Evolutionary conservation across 2,113 vertebrate genomes (phyloP), one percentile per base, ranked within the genome.

Genomic region (Puntigrus tetrazona): DNA sequence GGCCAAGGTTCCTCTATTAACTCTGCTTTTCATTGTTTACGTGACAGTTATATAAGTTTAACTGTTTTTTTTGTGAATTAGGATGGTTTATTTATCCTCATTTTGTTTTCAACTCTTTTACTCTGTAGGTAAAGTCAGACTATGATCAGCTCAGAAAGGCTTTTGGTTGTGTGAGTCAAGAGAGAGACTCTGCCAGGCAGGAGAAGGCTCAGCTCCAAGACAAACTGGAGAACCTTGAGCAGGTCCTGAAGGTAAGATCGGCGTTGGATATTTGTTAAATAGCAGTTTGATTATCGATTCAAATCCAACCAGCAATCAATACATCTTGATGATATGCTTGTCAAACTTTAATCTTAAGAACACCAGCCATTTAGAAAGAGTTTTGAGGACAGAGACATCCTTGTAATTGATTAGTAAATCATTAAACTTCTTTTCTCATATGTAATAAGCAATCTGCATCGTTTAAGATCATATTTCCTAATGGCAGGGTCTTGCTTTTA

Each of bases 221-320:
- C 93, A 96, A 96, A 93, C 96, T 98, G 93, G 95, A 98, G 94
- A 96, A 96, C 94, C 89, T 98, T 90, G 96, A 97, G 92, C 94
- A 97, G 92, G 95, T 95, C 94, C 93, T 98, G 80, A 96, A 97
- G 96, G 97, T 98, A 91, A 50, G 92, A 14, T 78, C 47, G 59
- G 14, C n/a, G 1, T n/a, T 50, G 69, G 38, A 72, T 72, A 25
- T 25, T 72, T 11, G 59, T 29, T 63, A 29, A 72, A 25, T 25
- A n/a, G 10, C 20, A 22, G 38, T 43, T 72, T n/a, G 7, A 38
- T 36, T 9, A 69, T 38, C 0, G 16, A 34, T 34, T 67, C 0
- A 67, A 67, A 34, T 67, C 31, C 63, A 67, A 67, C 63, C 31
- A 67, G 63, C 29, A 4, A 9, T 9, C 31, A 67, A 18, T 36